Evolutionary conservation across 2,113 vertebrate species (phyloP), one percentile per base, ranked within the genome.

Genomic region (Lucifuga dentata): DNA sequence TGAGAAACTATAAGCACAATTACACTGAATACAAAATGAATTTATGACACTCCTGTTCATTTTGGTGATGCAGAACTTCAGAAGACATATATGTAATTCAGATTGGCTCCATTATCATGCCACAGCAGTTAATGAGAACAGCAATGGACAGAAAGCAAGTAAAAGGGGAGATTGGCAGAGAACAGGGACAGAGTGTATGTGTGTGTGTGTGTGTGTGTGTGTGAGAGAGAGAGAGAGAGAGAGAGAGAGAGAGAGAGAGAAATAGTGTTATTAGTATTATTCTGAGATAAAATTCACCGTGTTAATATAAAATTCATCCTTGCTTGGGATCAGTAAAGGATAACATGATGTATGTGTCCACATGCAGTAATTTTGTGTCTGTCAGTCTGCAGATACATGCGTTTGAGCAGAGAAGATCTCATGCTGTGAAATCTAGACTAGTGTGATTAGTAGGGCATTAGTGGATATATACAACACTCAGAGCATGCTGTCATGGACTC

Each of bases 391-490:
- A 23, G 44, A 9, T 71, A 20, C 32, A 53, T 51, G 58, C 29
- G 58, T 60, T 58, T 26, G 58, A 76, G 72, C 71, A 73, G 82
- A 73, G 75, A 78, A 67, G 73, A n/a, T 45, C 59, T 76, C 91
- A 68, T 72, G 87, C 90, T 88, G 92, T 63, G 90, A 89, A 80
- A 88, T 83, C 81, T 76, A 86, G 78, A 81, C 86, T 65, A 81
- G 73, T 86, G 90, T 90, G 91, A 91, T 92, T 90, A 92, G 85
- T 71, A 76, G 73, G 76, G 76, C 88, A 90, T 92, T 92, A 91
- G 80, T 57, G 67, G 70, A 78, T 78, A 78, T 82, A 80, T 86
- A 84, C 77, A 87, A 73, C 79, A 81, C 87, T 88, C 60, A 60
- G 64, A 78, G 84, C 71, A 83, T 57, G 73, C 73, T 73, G 71